Evolutionary conservation across 2,888 invertebrate genomes (phyloP).

Genomic region (Clistopyga incitator): DNA sequence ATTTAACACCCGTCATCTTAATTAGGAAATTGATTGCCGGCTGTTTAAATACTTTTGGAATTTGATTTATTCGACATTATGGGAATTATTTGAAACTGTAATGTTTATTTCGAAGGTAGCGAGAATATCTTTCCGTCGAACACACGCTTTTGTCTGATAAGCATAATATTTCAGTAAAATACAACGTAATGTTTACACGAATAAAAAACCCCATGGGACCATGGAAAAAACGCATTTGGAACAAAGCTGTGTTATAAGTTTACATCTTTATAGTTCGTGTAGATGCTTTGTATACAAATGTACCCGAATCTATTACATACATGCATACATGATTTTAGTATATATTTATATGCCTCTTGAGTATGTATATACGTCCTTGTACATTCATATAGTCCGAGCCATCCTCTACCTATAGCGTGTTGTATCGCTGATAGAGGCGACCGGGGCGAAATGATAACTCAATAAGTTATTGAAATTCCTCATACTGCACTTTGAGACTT

Average conservation of each 20-base stretch:
- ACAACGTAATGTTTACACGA: background rate
- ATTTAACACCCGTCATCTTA: no score
- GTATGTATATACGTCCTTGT: background rate
- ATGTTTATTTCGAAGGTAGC: no score
- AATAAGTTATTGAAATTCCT: background rate
- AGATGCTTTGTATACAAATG: slow-evolving; percentile 19
- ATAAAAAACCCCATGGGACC: background rate
- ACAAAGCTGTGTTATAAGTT: background rate
- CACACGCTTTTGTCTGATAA: no score
- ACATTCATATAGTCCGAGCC: background rate
- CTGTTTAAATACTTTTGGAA: no score
- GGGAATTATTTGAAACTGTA: no score
- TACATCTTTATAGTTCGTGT: slow-evolving; percentile 5
- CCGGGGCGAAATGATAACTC: background rate
- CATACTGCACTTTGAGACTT: background rate
- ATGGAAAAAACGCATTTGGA: slow-evolving; percentile 12
- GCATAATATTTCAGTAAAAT: background rate
- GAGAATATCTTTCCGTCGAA: no score
- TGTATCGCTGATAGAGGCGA: background rate
- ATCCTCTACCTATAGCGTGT: background rate
- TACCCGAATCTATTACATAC: slow-evolving; percentile 13
- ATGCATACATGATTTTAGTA: slow-evolving; percentile 28
- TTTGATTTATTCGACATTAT: no score
- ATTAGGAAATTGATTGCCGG: no score
- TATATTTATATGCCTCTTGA: slow-evolving; percentile 20